Evolutionary conservation across 2,797 vertebrate species (phyloP).

Genomic region (Myiotriccus ornatus): DNA sequence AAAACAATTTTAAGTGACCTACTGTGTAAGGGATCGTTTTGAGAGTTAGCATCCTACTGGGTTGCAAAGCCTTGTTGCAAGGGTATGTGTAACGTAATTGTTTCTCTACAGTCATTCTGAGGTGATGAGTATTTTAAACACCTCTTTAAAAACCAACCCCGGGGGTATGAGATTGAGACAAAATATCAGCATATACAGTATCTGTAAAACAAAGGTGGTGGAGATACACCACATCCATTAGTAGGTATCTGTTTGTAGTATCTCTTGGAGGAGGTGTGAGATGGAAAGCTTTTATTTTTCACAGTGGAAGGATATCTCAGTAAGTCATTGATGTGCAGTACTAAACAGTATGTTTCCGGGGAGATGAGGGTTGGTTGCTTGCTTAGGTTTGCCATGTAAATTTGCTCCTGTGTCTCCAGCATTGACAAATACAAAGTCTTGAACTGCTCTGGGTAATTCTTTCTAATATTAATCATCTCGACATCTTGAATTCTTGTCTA

Average conservation of each 20-base stretch:
- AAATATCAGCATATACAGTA: not conserved
- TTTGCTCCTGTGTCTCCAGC: not conserved
- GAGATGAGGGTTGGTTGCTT: not conserved
- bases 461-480: not conserved
- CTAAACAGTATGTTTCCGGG: not conserved
- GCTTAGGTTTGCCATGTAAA: not conserved
- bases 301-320: not conserved
- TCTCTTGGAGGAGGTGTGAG: not conserved
- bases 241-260: not conserved
- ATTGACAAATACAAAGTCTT: not conserved
- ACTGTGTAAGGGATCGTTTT: not conserved
- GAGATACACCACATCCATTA: not conserved
- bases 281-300: not conserved
- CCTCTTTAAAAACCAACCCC: not conserved
- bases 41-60: not conserved
- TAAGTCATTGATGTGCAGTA: not conserved
- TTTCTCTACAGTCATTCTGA: not conserved
- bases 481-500: not conserved
- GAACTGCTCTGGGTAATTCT: not conserved
- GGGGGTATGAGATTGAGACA: not conserved
- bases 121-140: not conserved
- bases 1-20: not conserved
- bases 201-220: not conserved
- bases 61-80: not conserved
- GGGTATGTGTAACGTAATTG: not conserved